These are phyloP conservation scores for Coelopa pilipes DNA, from an alignment of 2,888 invertebrate genomes.

Conservation along the genomic window DNA sequence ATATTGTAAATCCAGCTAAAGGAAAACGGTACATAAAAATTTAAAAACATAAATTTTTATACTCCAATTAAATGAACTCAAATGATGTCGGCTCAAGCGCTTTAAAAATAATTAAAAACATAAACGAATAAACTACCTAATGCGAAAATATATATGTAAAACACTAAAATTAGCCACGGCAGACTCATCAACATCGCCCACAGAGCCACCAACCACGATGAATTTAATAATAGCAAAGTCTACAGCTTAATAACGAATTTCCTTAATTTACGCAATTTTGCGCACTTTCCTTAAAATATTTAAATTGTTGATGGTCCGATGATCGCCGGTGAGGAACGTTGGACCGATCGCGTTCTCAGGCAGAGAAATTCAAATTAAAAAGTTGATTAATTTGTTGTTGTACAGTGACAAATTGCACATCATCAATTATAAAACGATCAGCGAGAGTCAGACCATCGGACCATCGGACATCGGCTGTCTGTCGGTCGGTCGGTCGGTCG, in stretches of 20 bases:
- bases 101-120: not conserved
- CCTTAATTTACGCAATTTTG: constrained; percentile 31
- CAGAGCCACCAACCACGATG: constrained; percentile 2
- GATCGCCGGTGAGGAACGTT: not conserved
- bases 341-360: not conserved
- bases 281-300: constrained; percentile 16
- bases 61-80: not conserved
- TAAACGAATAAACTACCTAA: not conserved
- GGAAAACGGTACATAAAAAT: too few relatives aligned
- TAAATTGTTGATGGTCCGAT: constrained; percentile 21
- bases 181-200: not conserved
- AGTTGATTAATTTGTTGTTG: constrained; percentile 40
- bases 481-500: too few relatives aligned
- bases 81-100: too few relatives aligned
- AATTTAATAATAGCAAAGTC: not conserved
- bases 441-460: too few relatives aligned
- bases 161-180: too few relatives aligned
- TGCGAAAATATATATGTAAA: not conserved
- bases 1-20: too few relatives aligned
- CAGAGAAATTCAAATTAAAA: constrained; percentile 19
- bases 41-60: not conserved
- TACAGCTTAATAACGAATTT: constrained; percentile 28
- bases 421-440: constrained; percentile 40
- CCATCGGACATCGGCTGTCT: too few relatives aligned
- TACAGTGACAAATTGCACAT: constrained; percentile 43